Evolutionary conservation across 2,888 invertebrate species (phyloP).

Genomic region (Alloscopus bannaensis): DNA sequence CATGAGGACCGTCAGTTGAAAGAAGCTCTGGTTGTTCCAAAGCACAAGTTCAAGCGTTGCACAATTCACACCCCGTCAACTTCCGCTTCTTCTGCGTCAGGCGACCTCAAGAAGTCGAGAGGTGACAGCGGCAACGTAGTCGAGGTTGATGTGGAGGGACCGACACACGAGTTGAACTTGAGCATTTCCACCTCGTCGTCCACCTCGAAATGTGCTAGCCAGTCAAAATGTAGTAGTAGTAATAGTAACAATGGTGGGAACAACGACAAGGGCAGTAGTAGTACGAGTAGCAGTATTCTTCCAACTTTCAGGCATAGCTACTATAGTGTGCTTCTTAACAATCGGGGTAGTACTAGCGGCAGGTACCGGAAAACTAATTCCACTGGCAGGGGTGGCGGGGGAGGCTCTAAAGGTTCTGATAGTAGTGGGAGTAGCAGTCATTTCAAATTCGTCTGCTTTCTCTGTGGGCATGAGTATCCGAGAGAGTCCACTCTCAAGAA

Average conservation of each 20-base stretch:
- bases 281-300: constrained; percentile 30
- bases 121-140: constrained; percentile 31
- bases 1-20: constrained; percentile 38
- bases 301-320: constrained; percentile 47
- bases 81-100: constrained; percentile 24
- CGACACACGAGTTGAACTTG: constrained; percentile 52
- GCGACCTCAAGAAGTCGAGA: constrained; percentile 39
- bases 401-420: constrained; percentile 47
- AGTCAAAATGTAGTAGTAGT: constrained; percentile 29
- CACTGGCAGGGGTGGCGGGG: constrained; percentile 55
- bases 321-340: constrained; percentile 54
- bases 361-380: constrained; percentile 55
- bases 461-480: constrained; percentile 73
- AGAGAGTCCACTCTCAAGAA: constrained; percentile 72
- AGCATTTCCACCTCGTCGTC: constrained; percentile 47
- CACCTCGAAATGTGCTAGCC: constrained; percentile 45
- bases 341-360: constrained; percentile 53
- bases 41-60: constrained; percentile 53
- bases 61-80: constrained; percentile 37
- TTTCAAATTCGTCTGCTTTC: constrained; percentile 72
- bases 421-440: constrained; percentile 59
- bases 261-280: constrained; percentile 32
- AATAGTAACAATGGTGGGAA: constrained; percentile 12
- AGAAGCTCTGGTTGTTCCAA: constrained; percentile 36
- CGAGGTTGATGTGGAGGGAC: constrained; percentile 50